Evolutionary conservation across 2,113 vertebrate genomes (phyloP), one percentile per base, ranked within the genome.

Genomic region (Malurus cyaneus): DNA sequence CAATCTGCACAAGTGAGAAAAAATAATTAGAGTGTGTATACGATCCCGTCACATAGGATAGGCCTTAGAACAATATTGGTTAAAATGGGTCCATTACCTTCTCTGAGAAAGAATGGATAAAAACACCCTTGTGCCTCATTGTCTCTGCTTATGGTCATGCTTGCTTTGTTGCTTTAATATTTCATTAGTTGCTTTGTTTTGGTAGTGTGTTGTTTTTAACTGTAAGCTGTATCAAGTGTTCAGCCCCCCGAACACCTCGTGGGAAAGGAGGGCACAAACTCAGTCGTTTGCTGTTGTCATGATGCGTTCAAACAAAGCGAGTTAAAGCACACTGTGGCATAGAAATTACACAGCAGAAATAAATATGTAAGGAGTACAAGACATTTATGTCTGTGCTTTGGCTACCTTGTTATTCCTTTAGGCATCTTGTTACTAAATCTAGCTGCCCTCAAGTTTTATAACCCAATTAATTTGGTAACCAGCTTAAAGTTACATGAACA

Each of bases 111-210:
- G 56, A 80, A 53, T 0, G 0, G 76, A 60, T 90, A 86, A 95
- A 90, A 88, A 39, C 76, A 71, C 92, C 74, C 93, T 66, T 39
- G 87, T 88, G 85, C 77, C 89, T 88, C 71, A 11, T 93, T 80
- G 56, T 83, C 36, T 94, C 57, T 95, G 72, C 61, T 89, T 88
- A 83, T 86, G 89, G 93, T 94, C 79, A 61, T 89, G 80, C 67
- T 88, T 86, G 73, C 52, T 86, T 84, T 89, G 31, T 8, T 57
- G 41, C 62, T 91, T 96, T 94, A 92, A 74, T 96, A 93, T 95
- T 96, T 94, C 61, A 78, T 78, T 80, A 91, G 80, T 88, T 73
- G 24, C 57, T 92, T 94, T 96, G 83, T 70, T 93, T 91, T 86
- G 52, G 28, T 86, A 78, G n/a, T 41, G 26, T 74, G 50, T 59